Percentiles rank a stretch among this genome's conserved stretches.
These are phyloP conservation scores for Stramonita haemastoma DNA, from an alignment of 2,888 invertebrate genomes.

Conservation along the genomic window DNA sequence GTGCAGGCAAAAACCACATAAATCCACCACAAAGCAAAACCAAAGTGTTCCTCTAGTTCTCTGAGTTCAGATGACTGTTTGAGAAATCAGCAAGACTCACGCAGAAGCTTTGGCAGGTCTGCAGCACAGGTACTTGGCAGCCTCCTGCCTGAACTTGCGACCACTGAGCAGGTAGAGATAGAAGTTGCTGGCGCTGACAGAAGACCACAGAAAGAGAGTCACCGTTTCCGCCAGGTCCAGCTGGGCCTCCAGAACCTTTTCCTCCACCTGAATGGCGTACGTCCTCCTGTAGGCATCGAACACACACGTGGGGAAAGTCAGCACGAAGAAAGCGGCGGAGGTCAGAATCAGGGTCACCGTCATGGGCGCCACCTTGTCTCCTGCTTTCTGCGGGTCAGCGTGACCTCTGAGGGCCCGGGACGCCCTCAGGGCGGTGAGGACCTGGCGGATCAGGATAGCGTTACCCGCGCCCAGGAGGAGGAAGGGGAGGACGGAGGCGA, in stretches of 20 bases:
- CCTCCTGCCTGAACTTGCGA: neutral
- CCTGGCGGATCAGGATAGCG: conserved; percentile 87
- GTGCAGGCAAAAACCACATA: no score
- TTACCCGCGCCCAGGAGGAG: conserved; percentile 38
- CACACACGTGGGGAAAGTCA: neutral
- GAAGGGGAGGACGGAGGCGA: conserved; percentile 36
- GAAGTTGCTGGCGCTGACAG: neutral
- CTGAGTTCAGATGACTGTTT: no score
- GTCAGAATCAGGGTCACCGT: conserved; percentile 1
- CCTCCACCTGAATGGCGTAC: neutral
- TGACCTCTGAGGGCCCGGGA: neutral
- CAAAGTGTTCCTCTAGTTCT: no score
- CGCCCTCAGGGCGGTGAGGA: conserved; percentile 82
- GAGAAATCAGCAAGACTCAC: no score
- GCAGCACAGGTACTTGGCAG: neutral
- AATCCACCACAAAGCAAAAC: no score
- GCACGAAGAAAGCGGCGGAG: neutral
- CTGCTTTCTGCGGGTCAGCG: neutral
- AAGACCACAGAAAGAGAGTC: neutral
- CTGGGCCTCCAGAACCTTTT: neutral
- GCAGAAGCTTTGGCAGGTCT: no score
- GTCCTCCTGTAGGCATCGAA: neutral
- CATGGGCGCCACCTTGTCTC: neutral
- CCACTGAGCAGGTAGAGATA: neutral
- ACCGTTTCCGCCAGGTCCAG: neutral